Conservation (phyloP, 2,797 vertebrate species). For the Gambusia yucatana region DNA sequence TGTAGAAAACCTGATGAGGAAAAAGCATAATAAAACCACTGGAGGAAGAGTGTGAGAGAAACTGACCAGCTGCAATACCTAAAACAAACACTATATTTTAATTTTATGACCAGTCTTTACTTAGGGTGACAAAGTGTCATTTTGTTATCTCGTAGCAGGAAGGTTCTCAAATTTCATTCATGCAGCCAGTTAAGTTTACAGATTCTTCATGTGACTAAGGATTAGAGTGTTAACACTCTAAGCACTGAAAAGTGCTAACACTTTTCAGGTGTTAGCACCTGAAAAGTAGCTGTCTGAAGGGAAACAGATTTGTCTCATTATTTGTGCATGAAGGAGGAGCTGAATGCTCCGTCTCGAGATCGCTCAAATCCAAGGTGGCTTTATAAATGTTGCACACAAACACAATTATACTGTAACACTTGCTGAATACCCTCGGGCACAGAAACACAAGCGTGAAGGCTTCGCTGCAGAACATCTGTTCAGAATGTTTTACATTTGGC, state of each 20-base stretch:
- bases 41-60: neutral
- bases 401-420: conserved; percentile 23
- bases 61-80: neutral
- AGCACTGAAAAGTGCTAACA: no score
- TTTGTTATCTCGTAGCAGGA: neutral
- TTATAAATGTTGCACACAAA: conserved; percentile 30
- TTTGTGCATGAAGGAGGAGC: conserved; percentile 22
- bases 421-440: conserved; percentile 46
- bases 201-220: neutral
- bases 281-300: conserved; percentile 34
- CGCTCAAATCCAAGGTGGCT: conserved; percentile 15
- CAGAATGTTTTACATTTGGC: conserved; percentile 41
- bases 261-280: neutral
- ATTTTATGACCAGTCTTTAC: neutral
- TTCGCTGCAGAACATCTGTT: conserved; percentile 69
- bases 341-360: conserved; percentile 25
- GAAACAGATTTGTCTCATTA: conserved; percentile 38
- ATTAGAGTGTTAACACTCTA: neutral
- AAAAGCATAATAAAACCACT: neutral
- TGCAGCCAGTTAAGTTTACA: neutral
- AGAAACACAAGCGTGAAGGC: conserved; percentile 47
- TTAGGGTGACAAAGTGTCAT: neutral
- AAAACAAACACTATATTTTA: neutral
- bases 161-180: neutral
- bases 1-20: conserved; percentile 89